Percentiles rank a stretch among this genome's conserved stretches.
phyloP scores from a whole-genome alignment of 1,140 invertebrate genomes.

The Pogonomyrmex californicus region DNA sequence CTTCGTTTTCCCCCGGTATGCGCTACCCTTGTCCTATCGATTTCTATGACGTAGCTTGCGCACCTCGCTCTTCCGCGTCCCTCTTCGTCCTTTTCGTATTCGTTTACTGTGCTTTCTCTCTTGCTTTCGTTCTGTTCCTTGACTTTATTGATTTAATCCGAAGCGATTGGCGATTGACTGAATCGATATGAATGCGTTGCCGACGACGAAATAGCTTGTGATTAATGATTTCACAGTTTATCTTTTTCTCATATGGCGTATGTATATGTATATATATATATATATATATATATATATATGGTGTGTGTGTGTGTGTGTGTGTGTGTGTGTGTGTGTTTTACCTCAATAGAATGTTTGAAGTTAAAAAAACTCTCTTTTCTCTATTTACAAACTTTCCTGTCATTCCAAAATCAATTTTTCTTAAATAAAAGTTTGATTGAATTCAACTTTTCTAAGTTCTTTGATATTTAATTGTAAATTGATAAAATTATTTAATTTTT shows the following conservation, averaged over 20 bases:
- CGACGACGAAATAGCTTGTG: not conserved
- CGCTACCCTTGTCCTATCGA: slow-evolving; percentile 72
- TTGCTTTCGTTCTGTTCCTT: not conserved
- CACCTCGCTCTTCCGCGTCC: not conserved
- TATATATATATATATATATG: not conserved
- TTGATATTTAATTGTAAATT: not conserved
- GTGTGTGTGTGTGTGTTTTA: too few relatives aligned
- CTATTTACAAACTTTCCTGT: not conserved
- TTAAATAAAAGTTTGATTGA: not conserved
- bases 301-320: not conserved
- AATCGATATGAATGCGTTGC: not conserved
- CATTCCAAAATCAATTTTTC: not conserved
- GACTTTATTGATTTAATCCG: not conserved
- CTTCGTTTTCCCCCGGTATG: slow-evolving; percentile 68
- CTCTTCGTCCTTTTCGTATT: slow-evolving; percentile 10
- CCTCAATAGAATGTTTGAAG: not conserved
- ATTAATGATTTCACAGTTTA: not conserved
- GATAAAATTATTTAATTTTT: not conserved
- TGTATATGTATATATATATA: not conserved
- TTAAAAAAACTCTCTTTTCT: not conserved
- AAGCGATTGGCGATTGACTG: slow-evolving; percentile 28
- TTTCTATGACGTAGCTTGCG: slow-evolving; percentile 56
- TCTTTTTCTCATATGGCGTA: not conserved
- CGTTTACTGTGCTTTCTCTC: not conserved
- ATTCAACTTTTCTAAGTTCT: not conserved